These are phyloP conservation scores for Andrena praecox DNA, from an alignment of 2,888 invertebrate species.

Conservation along the genomic window DNA sequence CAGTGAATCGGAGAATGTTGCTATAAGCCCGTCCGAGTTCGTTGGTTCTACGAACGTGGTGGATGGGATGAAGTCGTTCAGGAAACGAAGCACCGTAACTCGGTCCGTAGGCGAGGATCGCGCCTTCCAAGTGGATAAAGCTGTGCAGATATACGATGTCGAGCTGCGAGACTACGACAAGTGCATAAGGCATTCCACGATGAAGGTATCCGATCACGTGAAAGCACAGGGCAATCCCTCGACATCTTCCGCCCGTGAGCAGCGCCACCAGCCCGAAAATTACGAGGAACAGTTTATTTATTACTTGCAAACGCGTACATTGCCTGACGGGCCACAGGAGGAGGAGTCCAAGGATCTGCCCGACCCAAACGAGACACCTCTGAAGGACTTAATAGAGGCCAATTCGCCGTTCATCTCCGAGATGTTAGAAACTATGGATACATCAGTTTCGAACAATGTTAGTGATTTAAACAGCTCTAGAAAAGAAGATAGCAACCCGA, in stretches of 20 bases:
- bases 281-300: constrained; percentile 81
- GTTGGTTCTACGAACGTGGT: constrained; percentile 40
- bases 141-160: constrained; percentile 76
- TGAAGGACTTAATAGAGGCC: constrained; percentile 78
- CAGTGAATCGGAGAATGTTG: constrained; percentile 28
- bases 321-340: background rate
- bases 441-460: constrained; percentile 22
- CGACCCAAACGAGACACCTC: constrained; percentile 71
- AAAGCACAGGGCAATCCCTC: constrained; percentile 20
- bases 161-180: constrained; percentile 78
- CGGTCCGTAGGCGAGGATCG: constrained; percentile 67
- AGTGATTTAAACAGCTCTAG: background rate
- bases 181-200: constrained; percentile 77
- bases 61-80: constrained; percentile 69
- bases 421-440: constrained; percentile 66
- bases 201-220: constrained; percentile 70
- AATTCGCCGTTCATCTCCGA: constrained; percentile 76
- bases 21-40: constrained; percentile 44
- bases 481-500: constrained; percentile 1
- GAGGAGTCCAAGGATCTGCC: constrained; percentile 48
- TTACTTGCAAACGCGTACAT: constrained; percentile 71
- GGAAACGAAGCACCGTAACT: constrained; percentile 67
- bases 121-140: constrained; percentile 64
- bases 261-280: constrained; percentile 72
- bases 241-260: constrained; percentile 30